A percentile compares a stretch with the other conserved stretches of the same genome.
Evolutionary conservation across 2,797 vertebrate genomes (phyloP).

Genomic region (Falco columbarius): DNA sequence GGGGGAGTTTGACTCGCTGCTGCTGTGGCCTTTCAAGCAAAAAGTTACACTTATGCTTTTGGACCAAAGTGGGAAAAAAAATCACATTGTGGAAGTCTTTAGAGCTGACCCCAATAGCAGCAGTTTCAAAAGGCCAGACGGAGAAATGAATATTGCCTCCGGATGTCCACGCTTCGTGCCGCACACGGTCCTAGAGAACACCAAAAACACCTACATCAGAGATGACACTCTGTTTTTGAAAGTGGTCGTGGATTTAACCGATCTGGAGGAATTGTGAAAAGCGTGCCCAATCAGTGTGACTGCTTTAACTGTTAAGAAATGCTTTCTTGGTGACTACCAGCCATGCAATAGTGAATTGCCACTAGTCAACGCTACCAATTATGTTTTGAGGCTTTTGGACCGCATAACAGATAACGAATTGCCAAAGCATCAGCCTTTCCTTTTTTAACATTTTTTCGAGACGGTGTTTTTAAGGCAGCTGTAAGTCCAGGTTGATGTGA

Average conservation of each 20-base stretch:
- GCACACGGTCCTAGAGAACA: constrained; percentile 77
- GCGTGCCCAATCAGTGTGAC: accelerated
- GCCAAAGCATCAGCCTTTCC: constrained; percentile 19
- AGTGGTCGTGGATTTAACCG: constrained; percentile 87
- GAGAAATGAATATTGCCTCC: constrained; percentile 85
- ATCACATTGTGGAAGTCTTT: constrained; percentile 84
- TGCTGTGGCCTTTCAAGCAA: constrained; percentile 91
- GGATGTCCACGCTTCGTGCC: constrained; percentile 87
- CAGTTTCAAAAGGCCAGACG: constrained; percentile 85
- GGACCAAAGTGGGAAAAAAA: constrained; percentile 87
- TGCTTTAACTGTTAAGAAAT: background rate
- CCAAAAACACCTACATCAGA: constrained; percentile 82
- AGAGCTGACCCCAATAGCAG: constrained; percentile 84
- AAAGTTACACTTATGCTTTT: constrained; percentile 87
- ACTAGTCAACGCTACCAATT: background rate
- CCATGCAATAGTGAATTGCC: background rate
- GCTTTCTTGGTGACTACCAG: background rate
- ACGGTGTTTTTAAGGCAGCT: constrained; percentile 19
- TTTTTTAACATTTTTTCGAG: constrained; percentile 23
- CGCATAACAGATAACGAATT: background rate
- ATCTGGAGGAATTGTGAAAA: constrained; percentile 85
- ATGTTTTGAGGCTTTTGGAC: background rate
- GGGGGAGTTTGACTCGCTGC: constrained; percentile 88
- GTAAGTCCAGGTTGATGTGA: background rate
- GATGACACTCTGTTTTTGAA: constrained; percentile 91